These are phyloP conservation scores for Apis laboriosa DNA, from an alignment of 1,140 invertebrate genomes.

Conservation along the genomic window DNA sequence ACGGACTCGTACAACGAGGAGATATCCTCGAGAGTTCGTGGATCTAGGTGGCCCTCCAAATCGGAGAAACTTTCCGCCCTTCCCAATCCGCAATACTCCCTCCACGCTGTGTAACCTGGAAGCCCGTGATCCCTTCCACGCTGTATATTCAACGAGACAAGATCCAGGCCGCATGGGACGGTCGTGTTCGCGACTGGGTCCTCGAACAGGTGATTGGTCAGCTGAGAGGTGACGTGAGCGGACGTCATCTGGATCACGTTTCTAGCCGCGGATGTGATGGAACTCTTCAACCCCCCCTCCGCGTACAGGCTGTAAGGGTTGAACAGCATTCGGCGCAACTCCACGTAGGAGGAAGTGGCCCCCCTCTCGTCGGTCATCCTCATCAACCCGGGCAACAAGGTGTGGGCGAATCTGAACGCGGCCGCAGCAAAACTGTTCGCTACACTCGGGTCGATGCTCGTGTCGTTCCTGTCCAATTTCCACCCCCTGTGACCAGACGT, in stretches of 20 bases:
- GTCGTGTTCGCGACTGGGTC: slow-evolving; percentile 66
- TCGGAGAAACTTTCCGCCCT: slow-evolving; percentile 88
- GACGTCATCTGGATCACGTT: slow-evolving; percentile 85
- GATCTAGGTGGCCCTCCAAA: slow-evolving; percentile 84
- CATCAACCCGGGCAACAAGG: slow-evolving; percentile 88
- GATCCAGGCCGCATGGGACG: slow-evolving; percentile 87
- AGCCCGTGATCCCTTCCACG: slow-evolving; percentile 94
- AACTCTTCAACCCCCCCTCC: slow-evolving; percentile 82
- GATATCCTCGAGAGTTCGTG: slow-evolving; percentile 83
- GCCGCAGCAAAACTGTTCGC: slow-evolving; percentile 95
- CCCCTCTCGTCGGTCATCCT: slow-evolving; percentile 83
- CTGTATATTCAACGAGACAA: slow-evolving; percentile 93
- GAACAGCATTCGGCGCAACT: slow-evolving; percentile 90
- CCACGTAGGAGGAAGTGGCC: slow-evolving; percentile 85
- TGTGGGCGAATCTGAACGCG: slow-evolving; percentile 96
- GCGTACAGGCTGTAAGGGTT: slow-evolving; percentile 90
- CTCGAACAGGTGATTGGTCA: slow-evolving; percentile 90
- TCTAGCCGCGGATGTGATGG: slow-evolving; percentile 84
- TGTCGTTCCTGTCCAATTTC: slow-evolving; percentile 82
- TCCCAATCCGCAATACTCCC: slow-evolving; percentile 87
- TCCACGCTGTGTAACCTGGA: slow-evolving; percentile 88
- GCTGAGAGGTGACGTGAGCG: slow-evolving; percentile 81
- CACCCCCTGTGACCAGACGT: slow-evolving; percentile 83
- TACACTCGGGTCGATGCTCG: slow-evolving; percentile 88
- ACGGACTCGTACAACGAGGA: slow-evolving; percentile 86